Evolutionary conservation across 1,140 invertebrate species (phyloP).

Genomic region (Belonocnema kinseyi): DNA sequence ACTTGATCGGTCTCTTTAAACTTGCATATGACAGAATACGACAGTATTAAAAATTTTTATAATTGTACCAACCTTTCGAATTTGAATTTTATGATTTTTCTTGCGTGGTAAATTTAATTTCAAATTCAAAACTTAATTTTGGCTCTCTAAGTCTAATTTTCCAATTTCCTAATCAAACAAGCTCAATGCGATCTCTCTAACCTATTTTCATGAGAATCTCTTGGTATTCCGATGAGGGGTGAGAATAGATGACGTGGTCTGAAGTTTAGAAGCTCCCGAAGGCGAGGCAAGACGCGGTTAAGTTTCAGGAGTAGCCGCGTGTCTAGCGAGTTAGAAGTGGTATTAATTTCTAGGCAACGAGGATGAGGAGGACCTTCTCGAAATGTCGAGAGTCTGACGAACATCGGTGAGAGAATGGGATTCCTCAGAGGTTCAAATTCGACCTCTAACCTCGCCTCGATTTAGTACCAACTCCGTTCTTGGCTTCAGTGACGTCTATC

Average conservation of each 20-base stretch:
- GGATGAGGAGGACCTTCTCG: constrained; percentile 35
- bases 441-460: constrained; percentile 2
- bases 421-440: constrained; percentile 10
- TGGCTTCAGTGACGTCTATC: constrained; percentile 12
- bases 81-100: neutral
- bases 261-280: constrained; percentile 43
- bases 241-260: constrained; percentile 62
- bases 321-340: constrained; percentile 60
- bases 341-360: constrained; percentile 63
- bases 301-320: constrained; percentile 61
- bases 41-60: neutral
- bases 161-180: constrained; percentile 25
- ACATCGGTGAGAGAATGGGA: constrained; percentile 17
- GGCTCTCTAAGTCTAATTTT: neutral
- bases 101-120: too few relatives aligned
- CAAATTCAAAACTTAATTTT: too few relatives aligned
- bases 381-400: constrained; percentile 43
- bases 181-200: constrained; percentile 29
- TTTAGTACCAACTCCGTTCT: constrained; percentile 4
- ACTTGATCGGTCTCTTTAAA: constrained; percentile 2
- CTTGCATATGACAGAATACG: neutral
- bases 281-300: constrained; percentile 39
- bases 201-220: constrained; percentile 37
- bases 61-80: neutral
- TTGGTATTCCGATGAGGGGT: constrained; percentile 48